A percentile compares a stretch with the other conserved stretches of the same genome.
These are phyloP conservation scores for Latrodectus hesperus DNA, from an alignment of 2,888 invertebrate genomes.

Conservation along the genomic window DNA sequence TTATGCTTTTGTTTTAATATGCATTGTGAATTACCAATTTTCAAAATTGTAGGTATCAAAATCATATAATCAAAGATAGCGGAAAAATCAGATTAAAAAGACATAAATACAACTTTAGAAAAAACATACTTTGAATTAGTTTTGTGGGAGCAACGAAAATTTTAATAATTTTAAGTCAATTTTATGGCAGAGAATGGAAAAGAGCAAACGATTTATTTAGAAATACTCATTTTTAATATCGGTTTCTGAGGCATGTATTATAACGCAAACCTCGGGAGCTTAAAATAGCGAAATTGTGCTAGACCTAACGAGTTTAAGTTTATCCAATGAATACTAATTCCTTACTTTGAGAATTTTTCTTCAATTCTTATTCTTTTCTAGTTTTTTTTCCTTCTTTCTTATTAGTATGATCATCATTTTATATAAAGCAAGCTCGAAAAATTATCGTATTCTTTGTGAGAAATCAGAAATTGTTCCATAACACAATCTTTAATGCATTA, in stretches of 20 bases:
- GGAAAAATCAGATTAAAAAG: conserved; percentile 41
- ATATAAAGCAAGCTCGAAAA: conserved; percentile 37
- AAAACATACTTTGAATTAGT: background rate
- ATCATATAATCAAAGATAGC: background rate
- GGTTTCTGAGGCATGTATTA: conserved; percentile 23
- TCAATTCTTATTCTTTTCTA: conserved; percentile 13
- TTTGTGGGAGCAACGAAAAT: background rate
- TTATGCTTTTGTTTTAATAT: conserved; percentile 13
- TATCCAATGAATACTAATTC: conserved; percentile 60
- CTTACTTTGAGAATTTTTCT: conserved; percentile 15
- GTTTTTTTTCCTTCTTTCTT: conserved; percentile 44
- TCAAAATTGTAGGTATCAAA: background rate
- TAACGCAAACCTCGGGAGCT: conserved; percentile 43
- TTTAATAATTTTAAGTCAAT: conserved; percentile 52
- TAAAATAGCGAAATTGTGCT: conserved; percentile 44
- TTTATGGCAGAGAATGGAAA: conserved; percentile 15
- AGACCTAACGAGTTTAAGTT: conserved; percentile 58
- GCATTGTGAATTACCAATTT: conserved; percentile 1
- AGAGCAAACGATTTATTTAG: conserved; percentile 56
- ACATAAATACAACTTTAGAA: conserved; percentile 23
- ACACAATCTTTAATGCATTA: conserved; percentile 66
- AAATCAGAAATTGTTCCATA: conserved; percentile 66
- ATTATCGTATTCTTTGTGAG: conserved; percentile 37
- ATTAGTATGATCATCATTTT: conserved; percentile 56
- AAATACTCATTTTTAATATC: conserved; percentile 58